Evolutionary conservation across 2,113 vertebrate species (phyloP).

Genomic region (Pelvicachromis taeniatus): DNA sequence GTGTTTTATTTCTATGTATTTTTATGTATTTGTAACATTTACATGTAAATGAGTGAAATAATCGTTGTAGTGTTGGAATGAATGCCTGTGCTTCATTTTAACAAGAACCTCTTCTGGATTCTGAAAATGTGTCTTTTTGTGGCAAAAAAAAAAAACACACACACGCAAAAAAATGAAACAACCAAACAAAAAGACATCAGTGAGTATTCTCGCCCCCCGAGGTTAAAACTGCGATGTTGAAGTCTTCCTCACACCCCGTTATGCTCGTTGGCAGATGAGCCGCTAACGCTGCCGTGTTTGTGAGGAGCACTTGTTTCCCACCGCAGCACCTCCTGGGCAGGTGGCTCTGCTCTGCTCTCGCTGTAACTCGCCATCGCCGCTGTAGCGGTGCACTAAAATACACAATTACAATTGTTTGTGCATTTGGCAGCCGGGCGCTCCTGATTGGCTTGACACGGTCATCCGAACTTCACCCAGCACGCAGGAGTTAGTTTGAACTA

Average conservation of each 20-base stretch:
- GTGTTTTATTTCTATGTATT: not conserved
- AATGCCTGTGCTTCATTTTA: not conserved
- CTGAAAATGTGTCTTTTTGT: not conserved
- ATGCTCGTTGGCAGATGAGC: not conserved
- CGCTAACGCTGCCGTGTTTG: not conserved
- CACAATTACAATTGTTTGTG: not conserved
- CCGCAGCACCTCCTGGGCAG: not conserved
- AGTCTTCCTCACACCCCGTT: no score
- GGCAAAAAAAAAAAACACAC: not conserved
- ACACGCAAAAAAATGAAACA: fast-evolving
- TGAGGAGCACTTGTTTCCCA: not conserved
- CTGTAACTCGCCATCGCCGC: not conserved
- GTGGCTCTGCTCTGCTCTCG: not conserved
- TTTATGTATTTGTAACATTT: not conserved
- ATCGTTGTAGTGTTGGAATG: not conserved
- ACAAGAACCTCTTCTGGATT: not conserved
- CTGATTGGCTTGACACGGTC: not conserved
- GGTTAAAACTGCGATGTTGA: not conserved
- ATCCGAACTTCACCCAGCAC: not conserved
- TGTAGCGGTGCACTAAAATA: not conserved
- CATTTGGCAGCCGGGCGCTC: not conserved
- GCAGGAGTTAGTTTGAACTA: not conserved
- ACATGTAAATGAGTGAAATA: not conserved
- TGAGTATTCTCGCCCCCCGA: no score
- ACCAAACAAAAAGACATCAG: not conserved